phyloP scores from a whole-genome alignment of 35 echinoderm and acorn worm genomes.

The Lytechinus variegatus region DNA sequence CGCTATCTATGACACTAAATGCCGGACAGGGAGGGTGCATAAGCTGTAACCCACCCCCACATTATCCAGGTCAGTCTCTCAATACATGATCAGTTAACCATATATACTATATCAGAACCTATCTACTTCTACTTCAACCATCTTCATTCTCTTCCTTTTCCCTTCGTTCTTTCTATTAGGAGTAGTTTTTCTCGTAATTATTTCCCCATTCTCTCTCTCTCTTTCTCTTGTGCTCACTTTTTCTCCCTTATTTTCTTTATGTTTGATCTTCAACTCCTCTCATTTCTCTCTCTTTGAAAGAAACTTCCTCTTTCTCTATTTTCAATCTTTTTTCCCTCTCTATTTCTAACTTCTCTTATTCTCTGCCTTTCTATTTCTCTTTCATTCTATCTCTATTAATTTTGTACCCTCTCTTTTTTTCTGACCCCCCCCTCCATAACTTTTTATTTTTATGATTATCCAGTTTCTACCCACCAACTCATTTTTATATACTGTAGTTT shows the following conservation, averaged over 20 bases:
- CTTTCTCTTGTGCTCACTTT: background rate
- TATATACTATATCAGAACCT: background rate
- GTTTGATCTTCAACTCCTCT: background rate
- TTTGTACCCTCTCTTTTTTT: background rate
- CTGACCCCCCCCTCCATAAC: background rate
- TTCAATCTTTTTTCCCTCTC: background rate
- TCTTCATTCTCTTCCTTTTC: background rate
- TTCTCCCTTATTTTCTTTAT: background rate
- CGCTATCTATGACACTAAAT: background rate
- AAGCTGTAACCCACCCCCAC: slow-evolving; percentile 11
- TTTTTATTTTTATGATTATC: background rate
- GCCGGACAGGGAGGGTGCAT: background rate
- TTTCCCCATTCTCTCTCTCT: background rate
- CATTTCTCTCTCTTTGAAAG: background rate
- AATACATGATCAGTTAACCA: background rate
- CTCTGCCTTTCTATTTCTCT: background rate
- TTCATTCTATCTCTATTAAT: background rate
- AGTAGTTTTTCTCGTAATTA: background rate
- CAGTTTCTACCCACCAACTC: background rate
- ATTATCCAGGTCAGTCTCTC: slow-evolving; percentile 22
- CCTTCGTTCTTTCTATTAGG: background rate
- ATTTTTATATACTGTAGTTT: too few species aligned
- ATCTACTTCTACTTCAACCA: background rate
- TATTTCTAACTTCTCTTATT: background rate
- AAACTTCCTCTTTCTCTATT: background rate